These are phyloP conservation scores for Athalia rosae DNA, from an alignment of 2,888 invertebrate genomes.

Conservation along the genomic window DNA sequence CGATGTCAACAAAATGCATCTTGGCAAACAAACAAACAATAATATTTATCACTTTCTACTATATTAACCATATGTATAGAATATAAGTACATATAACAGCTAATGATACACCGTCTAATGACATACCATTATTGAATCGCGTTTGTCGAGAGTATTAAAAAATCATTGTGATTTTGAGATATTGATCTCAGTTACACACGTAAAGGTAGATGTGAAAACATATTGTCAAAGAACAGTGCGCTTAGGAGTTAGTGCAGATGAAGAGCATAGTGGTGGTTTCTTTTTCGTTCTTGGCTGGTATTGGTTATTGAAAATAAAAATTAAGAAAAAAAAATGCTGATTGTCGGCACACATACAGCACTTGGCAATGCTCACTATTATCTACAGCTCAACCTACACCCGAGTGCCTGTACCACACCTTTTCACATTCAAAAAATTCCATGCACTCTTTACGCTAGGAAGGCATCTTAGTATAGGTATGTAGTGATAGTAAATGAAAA, in stretches of 20 bases:
- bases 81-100: neutral
- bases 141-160: no score
- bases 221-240: conserved; percentile 25
- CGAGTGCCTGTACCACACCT: conserved; percentile 70
- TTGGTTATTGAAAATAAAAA: conserved; percentile 60
- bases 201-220: neutral
- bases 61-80: conserved; percentile 1
- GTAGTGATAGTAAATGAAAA: conserved; percentile 13
- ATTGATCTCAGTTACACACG: no score
- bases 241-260: conserved; percentile 44
- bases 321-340: conserved; percentile 70
- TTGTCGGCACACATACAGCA: conserved; percentile 74
- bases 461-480: conserved; percentile 27
- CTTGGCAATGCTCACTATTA: conserved; percentile 73
- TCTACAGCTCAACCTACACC: conserved; percentile 71
- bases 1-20: no score
- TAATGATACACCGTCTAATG: neutral
- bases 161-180: no score
- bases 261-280: conserved; percentile 61
- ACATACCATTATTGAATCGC: neutral
- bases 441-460: conserved; percentile 68
- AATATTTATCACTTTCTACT: neutral
- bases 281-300: conserved; percentile 57
- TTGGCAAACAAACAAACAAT: conserved; percentile 17
- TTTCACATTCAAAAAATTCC: conserved; percentile 64